Base-by-base conservation (phyloP, 1,140 invertebrate species). In the Ridgeia piscesae region DNA sequence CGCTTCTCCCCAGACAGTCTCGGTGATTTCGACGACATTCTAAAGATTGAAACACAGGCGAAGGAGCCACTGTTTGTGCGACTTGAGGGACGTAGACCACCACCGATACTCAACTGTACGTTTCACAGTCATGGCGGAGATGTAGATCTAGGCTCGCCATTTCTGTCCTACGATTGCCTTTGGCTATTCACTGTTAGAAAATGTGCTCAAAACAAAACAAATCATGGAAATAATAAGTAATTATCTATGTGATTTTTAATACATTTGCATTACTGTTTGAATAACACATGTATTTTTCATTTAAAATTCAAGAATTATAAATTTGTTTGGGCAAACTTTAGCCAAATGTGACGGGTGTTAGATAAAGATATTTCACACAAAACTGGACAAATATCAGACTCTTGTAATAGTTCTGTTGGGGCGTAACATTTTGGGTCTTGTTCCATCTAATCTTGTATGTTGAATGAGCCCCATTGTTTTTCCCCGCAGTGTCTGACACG, bases 1-100 rank as follows among this genome's bases (percentile, higher is more conserved):
- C 93, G 95, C 89, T 96, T 96, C 94, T 94, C 94, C 17, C 96
- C 96, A 0, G 95, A 96, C 92, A 95, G 95, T 0, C 93, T 96
- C 31, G 94, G 94, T 92, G 94, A 96, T 50, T 96, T 94, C 94
- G 94, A 95, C 92, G 96, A 96, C 94, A 93, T 94, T 35, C 94
- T 96, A 1, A 92, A 92, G 35, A 94, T 96, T 1, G 94, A 96
- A 93, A 95, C 95, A 8, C 95, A 95, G 93, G 94, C 95, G 1
- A 93, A 93, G n/a, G 88, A 93, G 17, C 94, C 94, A 8, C 93
- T 92, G 27, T 92, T 34, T 31, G 94, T 96, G 8, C 94, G 93
- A 33, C 35, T 96, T 0, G 92, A 94, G 88, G 95, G 94, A 27
- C 93, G 94, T 50, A 93, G 96, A 89, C 93, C 94, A n/a, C 95